phyloP scores from a whole-genome alignment of 2,888 invertebrate genomes.

The Pseudococcus jackbeardsleyi region DNA sequence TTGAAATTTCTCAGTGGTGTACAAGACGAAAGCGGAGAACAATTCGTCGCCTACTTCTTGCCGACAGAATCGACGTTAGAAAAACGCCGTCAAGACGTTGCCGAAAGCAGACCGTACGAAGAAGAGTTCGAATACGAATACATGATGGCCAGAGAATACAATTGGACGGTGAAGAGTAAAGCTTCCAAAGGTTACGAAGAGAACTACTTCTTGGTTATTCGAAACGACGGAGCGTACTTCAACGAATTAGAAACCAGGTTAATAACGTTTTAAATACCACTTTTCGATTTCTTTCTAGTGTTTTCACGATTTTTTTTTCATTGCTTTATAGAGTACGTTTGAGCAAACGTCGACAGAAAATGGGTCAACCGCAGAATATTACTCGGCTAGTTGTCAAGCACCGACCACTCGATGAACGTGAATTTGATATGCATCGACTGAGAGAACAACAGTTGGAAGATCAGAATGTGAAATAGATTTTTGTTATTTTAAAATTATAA shows the following conservation, averaged over 20 bases:
- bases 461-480: too few relatives aligned
- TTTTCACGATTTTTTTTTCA: background rate
- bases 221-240: conserved; percentile 86
- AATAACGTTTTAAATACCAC: background rate
- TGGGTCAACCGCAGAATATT: conserved; percentile 78
- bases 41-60: conserved; percentile 98
- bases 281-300: background rate
- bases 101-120: conserved; percentile 82
- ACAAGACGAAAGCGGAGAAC: conserved; percentile 98
- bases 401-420: conserved; percentile 85
- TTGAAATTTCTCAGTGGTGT: conserved; percentile 79
- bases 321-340: conserved; percentile 81
- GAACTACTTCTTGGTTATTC: conserved; percentile 95
- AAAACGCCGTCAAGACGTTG: conserved; percentile 87
- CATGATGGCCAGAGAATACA: conserved; percentile 97
- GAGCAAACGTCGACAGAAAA: conserved; percentile 90
- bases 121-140: conserved; percentile 96
- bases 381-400: conserved; percentile 92
- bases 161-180: conserved; percentile 99
- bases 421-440: conserved; percentile 87
- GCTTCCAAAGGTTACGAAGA: conserved; percentile 95
- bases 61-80: conserved; percentile 93
- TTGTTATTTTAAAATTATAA: too few relatives aligned
- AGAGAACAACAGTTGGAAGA: conserved; percentile 87
- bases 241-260: conserved; percentile 62